These are phyloP conservation scores for Dastarcus helophoroides DNA, from an alignment of 2,888 invertebrate species.

Conservation along the genomic window DNA sequence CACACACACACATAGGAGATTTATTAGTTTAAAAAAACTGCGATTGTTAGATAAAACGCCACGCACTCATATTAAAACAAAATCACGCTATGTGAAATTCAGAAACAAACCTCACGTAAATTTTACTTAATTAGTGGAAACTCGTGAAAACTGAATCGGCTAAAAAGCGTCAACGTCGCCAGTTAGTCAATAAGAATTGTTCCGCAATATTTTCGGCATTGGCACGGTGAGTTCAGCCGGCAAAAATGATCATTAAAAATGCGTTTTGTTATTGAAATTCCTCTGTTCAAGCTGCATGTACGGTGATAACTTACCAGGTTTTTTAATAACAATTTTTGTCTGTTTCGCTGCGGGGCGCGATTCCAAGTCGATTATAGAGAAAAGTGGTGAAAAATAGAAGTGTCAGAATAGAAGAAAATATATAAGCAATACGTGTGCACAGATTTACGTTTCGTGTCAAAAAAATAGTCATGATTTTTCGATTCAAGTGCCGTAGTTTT, in stretches of 20 bases:
- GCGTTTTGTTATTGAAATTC: slow-evolving; percentile 28
- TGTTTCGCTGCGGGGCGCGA: slow-evolving; percentile 41
- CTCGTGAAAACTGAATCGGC: no score
- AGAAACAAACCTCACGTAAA: no score
- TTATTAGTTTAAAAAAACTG: no score
- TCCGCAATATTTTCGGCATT: slow-evolving; percentile 22
- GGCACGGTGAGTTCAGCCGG: slow-evolving; percentile 8
- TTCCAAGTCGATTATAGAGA: slow-evolving; percentile 41
- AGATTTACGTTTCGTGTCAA: slow-evolving; percentile 19
- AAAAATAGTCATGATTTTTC: slow-evolving; percentile 9
- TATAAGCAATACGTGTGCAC: slow-evolving; percentile 38
- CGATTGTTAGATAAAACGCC: no score
- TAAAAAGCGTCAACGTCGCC: no score
- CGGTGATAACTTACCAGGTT: slow-evolving; percentile 41
- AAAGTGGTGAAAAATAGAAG: slow-evolving; percentile 43
- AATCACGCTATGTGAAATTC: no score
- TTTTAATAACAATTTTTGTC: slow-evolving; percentile 40
- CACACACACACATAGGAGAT: no score
- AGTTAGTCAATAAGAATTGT: slow-evolving; percentile 25
- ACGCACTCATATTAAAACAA: no score
- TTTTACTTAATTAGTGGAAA: no score
- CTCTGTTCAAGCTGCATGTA: slow-evolving; percentile 38
- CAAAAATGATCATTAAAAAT: slow-evolving; percentile 12
- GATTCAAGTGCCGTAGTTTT: slow-evolving; percentile 29
- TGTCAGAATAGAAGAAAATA: slow-evolving; percentile 41